phyloP scores from a whole-genome alignment of 2,113 vertebrate genomes.

The Pleuronectes platessa region DNA sequence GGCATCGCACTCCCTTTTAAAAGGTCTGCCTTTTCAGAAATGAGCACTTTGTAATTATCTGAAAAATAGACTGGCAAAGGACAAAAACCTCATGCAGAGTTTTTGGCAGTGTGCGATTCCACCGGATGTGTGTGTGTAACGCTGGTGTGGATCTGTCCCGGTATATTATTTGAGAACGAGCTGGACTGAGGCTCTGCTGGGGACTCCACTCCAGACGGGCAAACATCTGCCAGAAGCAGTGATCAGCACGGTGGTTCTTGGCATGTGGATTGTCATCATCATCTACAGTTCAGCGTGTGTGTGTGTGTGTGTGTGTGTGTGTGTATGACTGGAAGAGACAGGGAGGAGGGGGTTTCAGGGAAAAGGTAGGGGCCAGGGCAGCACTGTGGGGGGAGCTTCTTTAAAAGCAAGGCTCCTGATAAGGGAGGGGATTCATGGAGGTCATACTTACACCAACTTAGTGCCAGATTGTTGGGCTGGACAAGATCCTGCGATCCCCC shows the following conservation, averaged over 20 bases:
- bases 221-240: slow-evolving; percentile 45
- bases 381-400: slow-evolving; percentile 54
- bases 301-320: slow-evolving; percentile 30
- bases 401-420: slow-evolving; percentile 40
- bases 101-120: slow-evolving; percentile 11
- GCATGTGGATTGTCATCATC: slow-evolving; percentile 17
- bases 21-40: slow-evolving; percentile 30
- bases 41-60: slow-evolving; percentile 22
- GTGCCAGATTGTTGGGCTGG: slow-evolving; percentile 88
- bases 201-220: slow-evolving; percentile 20
- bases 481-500: slow-evolving; percentile 87
- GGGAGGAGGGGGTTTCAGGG: slow-evolving; percentile 25
- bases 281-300: slow-evolving; percentile 16
- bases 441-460: slow-evolving; percentile 88
- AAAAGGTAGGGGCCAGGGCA: slow-evolving; percentile 67
- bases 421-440: slow-evolving; percentile 66
- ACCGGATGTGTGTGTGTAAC: slow-evolving; percentile 1
- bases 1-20: slow-evolving; percentile 7
- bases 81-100: slow-evolving; percentile 22
- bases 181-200: slow-evolving; percentile 17
- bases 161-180: slow-evolving; percentile 26
- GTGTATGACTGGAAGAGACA: slow-evolving; percentile 33
- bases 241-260: slow-evolving; percentile 37
- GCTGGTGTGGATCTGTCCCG: slow-evolving; percentile 20
- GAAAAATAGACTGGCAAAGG: slow-evolving; percentile 25